Base-by-base conservation (phyloP, 2,113 vertebrate genomes). In the Machaerirhynchus nigripectus region DNA sequence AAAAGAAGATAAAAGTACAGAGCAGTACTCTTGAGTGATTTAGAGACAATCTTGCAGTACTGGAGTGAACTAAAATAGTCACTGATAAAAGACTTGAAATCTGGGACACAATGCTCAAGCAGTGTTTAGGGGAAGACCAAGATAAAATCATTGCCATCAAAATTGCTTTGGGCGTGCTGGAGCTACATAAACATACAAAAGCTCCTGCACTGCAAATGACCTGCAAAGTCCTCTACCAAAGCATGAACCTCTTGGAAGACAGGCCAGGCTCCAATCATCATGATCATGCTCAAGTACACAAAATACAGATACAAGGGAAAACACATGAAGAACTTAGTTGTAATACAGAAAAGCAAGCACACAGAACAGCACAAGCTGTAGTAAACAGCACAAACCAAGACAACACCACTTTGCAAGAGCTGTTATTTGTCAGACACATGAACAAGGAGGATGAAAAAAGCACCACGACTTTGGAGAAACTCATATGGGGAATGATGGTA, bases 1-100 rank as follows among this genome's bases (percentile, higher is more conserved):
- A 96, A 93, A 97, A 89, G 73, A 93, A 92, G 95, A 95, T 95
- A 87, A 89, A 97, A 97, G 80, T 44, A 90, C 63, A 81, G 52
- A 93, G 64, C 33, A 59, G 52, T 81, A 77, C 56, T 63, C 79
- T 55, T 89, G 59, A 92, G 76, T 91, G 83, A 97, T 91, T 95
- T 57, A 92, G 52, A 85, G 55, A 77, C 78, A 85, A 88, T 88
- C 80, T 37, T 78, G 60, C 47, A 81, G 76, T 46, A 78, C 35
- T 71, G 86, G 60, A 87, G 35, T 47, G 39, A 96, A 76, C 80
- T 87, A 91, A 92, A 96, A 93, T 8, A 95, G 89, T 63, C 50
- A 42, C 80, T 44, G 59, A 89, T 90, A 74, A 96, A 88, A 92
- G 89, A 90, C 63, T 35, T 74, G 39, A 71, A 90, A 90, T 89